These are phyloP conservation scores for Siniperca chuatsi DNA, from an alignment of 2,113 vertebrate species.

Conservation along the genomic window DNA sequence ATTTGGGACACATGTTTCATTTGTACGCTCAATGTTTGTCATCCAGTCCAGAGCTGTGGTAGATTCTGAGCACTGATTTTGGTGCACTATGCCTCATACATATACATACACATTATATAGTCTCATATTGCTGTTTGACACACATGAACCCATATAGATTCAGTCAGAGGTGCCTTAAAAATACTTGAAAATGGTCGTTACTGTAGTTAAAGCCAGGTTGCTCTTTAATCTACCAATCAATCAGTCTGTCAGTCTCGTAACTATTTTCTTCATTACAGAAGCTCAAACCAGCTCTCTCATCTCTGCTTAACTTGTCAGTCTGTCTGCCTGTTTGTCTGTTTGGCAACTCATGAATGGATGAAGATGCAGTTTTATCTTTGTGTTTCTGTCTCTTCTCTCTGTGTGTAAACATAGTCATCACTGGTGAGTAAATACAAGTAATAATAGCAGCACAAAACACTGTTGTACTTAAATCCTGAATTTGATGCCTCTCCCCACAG, in stretches of 20 bases:
- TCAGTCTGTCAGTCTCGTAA: conserved; percentile 24
- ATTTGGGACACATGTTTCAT: conserved; percentile 67
- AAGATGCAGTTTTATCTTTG: conserved; percentile 81
- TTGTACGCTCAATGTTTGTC: conserved; percentile 30
- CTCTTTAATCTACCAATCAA: conserved; percentile 59
- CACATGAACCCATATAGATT: neutral
- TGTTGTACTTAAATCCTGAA: conserved; percentile 36
- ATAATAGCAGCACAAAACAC: conserved; percentile 40
- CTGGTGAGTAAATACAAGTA: conserved; percentile 79
- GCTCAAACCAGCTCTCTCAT: conserved; percentile 60
- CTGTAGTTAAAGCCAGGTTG: conserved; percentile 25
- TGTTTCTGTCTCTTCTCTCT: conserved; percentile 83
- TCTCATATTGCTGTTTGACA: conserved; percentile 16
- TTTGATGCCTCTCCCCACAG: conserved; percentile 55
- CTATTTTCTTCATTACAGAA: conserved; percentile 48
- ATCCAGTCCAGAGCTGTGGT: conserved; percentile 45
- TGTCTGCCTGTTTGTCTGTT: conserved; percentile 60
- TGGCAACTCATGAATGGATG: conserved; percentile 65
- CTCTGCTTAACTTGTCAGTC: conserved; percentile 60
- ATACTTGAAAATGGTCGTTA: neutral
- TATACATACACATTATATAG: conserved; percentile 26
- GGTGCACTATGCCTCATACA: neutral
- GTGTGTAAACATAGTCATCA: conserved; percentile 81
- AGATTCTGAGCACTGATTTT: conserved; percentile 48
- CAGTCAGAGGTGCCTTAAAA: neutral